Base-by-base conservation (phyloP, 2,888 invertebrate species). In the Phyllotreta cruciferae region DNA sequence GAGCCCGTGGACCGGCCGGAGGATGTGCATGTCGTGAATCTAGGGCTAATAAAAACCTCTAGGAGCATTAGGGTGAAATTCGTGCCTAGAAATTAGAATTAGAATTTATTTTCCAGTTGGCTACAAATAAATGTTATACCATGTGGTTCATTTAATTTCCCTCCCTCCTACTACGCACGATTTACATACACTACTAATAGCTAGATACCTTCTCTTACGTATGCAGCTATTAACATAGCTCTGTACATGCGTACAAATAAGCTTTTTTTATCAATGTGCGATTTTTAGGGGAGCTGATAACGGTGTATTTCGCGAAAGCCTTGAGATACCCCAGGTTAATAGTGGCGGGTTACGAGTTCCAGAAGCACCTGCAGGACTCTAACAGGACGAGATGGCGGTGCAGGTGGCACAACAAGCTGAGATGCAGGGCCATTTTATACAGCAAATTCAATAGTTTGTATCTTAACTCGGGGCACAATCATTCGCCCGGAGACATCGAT, bases 31-130 rank as follows among this genome's bases (percentile, higher is more conserved):
- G 1, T 79, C 85, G 4, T 71, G 81, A 1, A 74, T 82, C 0
- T 85, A 86, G 63, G 69, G 87, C 50, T 79, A 86, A 3, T 73
- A 86, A 36, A 76, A 84, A 11, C 78, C 84, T 0, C 73, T 74
- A 3, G 73, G 81, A 9, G 80, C 82, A 74, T 86, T 9, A 75
- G 77, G 55, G 79, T 84, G 14, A 74, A 72, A 63, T 72, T 75
- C 64, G 58, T 67, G 24, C 64, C 63, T 42, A 66, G 70, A 52
- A 44, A 52, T 42, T 67, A 62, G 50, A 39, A 37, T 9, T 11
- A 34, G 4, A 35, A 1, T 8, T 45, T 13, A 9, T 42, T 50
- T 35, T 44, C 9, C 6, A 44, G 14, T 13, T 6, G 14, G 14
- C 9, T 13, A 44, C 10, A 24, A 24, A 24, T 24, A 24, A 24